Conservation (phyloP, 1,140 invertebrate species). For the Phymastichus coffea region DNA sequence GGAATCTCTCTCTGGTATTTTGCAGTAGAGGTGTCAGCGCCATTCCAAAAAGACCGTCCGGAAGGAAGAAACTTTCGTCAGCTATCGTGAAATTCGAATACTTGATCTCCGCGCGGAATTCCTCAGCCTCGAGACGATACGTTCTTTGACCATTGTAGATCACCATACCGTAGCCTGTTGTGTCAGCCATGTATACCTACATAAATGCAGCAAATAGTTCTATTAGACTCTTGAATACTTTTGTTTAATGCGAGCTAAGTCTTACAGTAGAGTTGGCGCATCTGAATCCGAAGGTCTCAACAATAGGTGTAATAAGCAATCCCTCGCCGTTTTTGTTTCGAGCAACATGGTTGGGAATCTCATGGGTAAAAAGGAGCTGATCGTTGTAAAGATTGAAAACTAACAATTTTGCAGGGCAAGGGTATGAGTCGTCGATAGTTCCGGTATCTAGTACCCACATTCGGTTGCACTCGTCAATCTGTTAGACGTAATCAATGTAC, state of each 20-base stretch:
- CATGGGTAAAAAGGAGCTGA: constrained; percentile 46
- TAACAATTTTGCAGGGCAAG: constrained; percentile 53
- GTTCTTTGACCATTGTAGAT: constrained; percentile 56
- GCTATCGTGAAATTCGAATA: constrained; percentile 54
- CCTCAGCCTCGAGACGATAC: background rate
- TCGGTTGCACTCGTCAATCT: constrained; percentile 52
- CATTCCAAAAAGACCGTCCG: constrained; percentile 50
- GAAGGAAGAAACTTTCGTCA: constrained; percentile 49
- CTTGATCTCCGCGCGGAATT: constrained; percentile 22
- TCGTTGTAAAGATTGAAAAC: constrained; percentile 52
- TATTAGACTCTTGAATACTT: background rate
- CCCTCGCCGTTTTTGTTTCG: constrained; percentile 1
- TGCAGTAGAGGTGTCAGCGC: constrained; percentile 37
- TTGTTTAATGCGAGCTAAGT: background rate
- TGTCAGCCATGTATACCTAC: constrained; percentile 62
- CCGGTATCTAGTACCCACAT: constrained; percentile 57
- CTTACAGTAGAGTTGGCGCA: constrained; percentile 13
- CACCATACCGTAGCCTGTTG: constrained; percentile 60
- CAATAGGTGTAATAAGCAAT: constrained; percentile 26
- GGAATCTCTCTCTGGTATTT: constrained; percentile 24
- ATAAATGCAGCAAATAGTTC: background rate
- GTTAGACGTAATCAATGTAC: background rate
- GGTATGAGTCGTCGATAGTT: constrained; percentile 45
- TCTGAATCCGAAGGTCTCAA: constrained; percentile 2
- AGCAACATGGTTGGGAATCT: constrained; percentile 40